Conservation (phyloP, 2,888 invertebrate species). For the Cephus sareptanus region DNA sequence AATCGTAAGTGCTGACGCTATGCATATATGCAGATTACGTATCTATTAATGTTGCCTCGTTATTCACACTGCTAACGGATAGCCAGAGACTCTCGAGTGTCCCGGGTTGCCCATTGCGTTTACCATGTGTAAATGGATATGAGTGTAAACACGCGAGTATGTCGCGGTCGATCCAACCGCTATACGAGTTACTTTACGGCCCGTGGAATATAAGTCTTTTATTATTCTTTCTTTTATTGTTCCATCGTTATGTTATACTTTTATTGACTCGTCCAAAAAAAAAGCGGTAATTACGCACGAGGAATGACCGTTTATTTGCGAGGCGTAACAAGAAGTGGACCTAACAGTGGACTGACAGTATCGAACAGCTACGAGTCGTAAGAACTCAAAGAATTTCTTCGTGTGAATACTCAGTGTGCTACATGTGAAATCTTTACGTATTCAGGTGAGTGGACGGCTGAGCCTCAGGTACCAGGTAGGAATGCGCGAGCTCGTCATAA, state of each 20-base stretch:
- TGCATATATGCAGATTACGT: neutral
- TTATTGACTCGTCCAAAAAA: neutral
- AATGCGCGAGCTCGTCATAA: neutral
- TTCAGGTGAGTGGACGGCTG: neutral
- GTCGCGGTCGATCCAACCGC: neutral
- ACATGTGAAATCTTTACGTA: neutral
- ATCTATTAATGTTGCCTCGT: neutral
- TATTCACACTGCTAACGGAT: neutral
- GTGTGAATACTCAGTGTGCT: neutral
- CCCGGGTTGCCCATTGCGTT: neutral
- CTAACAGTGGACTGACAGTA: neutral
- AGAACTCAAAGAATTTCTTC: neutral
- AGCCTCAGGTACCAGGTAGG: neutral
- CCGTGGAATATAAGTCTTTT: neutral
- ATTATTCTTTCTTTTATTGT: neutral
- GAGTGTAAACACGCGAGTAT: neutral
- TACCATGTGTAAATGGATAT: neutral
- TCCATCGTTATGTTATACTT: neutral
- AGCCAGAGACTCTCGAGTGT: neutral
- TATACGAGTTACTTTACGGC: neutral
- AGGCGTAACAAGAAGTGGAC: neutral
- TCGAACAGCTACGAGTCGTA: neutral
- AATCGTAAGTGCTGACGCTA: neutral
- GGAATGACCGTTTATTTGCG: neutral
- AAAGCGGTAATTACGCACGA: neutral